Base-by-base conservation (phyloP, 2,113 vertebrate genomes). In the pig (Sus scrofa) region DNA sequence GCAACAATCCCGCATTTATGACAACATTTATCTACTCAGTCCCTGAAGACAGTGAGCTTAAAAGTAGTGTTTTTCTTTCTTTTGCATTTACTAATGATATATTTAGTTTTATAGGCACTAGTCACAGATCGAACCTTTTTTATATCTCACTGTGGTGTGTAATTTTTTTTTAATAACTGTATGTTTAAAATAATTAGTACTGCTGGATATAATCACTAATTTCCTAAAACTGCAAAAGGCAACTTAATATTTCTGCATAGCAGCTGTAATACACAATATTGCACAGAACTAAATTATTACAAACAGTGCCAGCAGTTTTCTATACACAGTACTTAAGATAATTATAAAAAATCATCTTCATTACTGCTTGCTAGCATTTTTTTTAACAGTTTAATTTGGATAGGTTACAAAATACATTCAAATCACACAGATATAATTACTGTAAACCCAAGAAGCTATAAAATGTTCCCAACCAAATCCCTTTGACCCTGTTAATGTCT, bases 301-400 rank as follows among this genome's bases (percentile, higher is more conserved):
- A 98, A 98, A 98, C 81, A 98, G 95, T 98, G 98, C 98, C 98
- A 98, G 97, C 97, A 98, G 97, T 98, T 98, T 99, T 98, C 98
- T 98, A 98, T 97, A 98, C 97, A 98, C 98, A 98, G 98, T 97
- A 98, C 95, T 98, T 99, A 98, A 96, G 98, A 98, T 98, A 99
- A 98, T 98, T 98, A 98, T 98, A 98, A 99, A 98, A 98, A 98
- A 98, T 98, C 97, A 98, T 98, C 98, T 98, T 99, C 98, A 98
- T 98, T 98, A 98, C 97, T 94, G 97, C 89, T 95, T 96, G 97
- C 94, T 98, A 98, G 95, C 96, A 98, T 98, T 98, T 98, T 98
- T 98, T 98, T 98, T 97, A 98, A 98, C 97, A 98, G 97, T 98
- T 98, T 98, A 98, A 98, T 98, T 98, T 99, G 98, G 98, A 98